Conservation (phyloP, 1,140 invertebrate genomes). For the Hyphantria cunea region DNA sequence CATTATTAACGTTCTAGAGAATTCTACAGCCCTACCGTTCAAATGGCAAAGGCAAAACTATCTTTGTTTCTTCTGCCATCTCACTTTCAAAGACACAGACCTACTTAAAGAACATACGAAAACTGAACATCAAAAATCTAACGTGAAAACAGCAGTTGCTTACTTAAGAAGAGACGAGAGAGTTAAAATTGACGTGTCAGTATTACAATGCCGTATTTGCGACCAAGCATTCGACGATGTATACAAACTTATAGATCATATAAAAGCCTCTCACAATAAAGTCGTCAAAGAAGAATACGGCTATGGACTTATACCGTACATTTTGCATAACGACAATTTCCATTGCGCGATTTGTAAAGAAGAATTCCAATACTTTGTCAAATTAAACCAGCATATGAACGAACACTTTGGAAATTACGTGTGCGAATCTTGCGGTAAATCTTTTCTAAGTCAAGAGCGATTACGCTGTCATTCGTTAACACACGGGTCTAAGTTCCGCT, state of each 20-base stretch:
- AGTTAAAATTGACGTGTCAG: constrained; percentile 68
- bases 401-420: constrained; percentile 83
- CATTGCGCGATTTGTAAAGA: constrained; percentile 70
- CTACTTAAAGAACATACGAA: constrained; percentile 58
- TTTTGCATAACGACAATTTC: constrained; percentile 51
- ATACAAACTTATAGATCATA: constrained; percentile 47
- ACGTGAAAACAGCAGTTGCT: constrained; percentile 60
- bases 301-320: constrained; percentile 66
- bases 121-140: constrained; percentile 49
- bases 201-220: constrained; percentile 48
- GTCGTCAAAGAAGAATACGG: constrained; percentile 47
- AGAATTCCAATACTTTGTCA: constrained; percentile 72
- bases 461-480: constrained; percentile 54
- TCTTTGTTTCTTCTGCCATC: constrained; percentile 71
- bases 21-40: constrained; percentile 60
- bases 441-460: constrained; percentile 78
- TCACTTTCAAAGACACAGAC: constrained; percentile 48
- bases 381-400: constrained; percentile 76
- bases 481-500: constrained; percentile 55
- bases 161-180: constrained; percentile 69
- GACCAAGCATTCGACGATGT: constrained; percentile 38
- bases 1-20: constrained; percentile 61
- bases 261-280: constrained; percentile 46
- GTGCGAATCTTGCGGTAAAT: constrained; percentile 90
- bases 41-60: constrained; percentile 74